Percentiles rank a stretch among this genome's conserved stretches.
These are phyloP conservation scores for Darevskia mixta DNA, from an alignment of 2,797 vertebrate species.

Conservation along the genomic window DNA sequence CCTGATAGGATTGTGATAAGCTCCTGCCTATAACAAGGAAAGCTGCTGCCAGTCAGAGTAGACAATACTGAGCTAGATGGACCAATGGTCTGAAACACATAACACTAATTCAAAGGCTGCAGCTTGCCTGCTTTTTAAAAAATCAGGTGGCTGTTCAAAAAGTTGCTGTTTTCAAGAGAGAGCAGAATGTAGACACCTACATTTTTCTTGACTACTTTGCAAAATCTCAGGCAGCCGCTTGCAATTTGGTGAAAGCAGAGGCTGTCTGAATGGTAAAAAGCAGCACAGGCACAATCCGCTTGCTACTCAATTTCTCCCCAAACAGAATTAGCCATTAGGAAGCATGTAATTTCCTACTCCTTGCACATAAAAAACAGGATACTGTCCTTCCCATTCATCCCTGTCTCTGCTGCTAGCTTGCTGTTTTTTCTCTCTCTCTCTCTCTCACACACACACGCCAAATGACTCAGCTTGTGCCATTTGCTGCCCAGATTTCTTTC, in stretches of 20 bases:
- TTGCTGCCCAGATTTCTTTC: not conserved
- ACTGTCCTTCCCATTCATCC: conserved; percentile 2
- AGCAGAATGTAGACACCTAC: fast-evolving
- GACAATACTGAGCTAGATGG: no score
- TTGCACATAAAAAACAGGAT: conserved; percentile 11
- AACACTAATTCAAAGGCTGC: no score
- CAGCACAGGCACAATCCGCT: not conserved
- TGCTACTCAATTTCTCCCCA: conserved; percentile 31
- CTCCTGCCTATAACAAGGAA: no score
- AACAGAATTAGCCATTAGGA: conserved; percentile 28
- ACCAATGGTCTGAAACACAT: no score
- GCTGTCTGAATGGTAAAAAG: not conserved
- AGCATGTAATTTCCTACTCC: conserved; percentile 48
- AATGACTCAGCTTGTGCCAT: not conserved
- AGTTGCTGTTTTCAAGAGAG: not conserved
- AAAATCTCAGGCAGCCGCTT: fast-evolving
- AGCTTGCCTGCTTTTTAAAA: no score
- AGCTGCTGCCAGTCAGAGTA: no score
- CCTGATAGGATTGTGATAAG: no score
- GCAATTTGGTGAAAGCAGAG: not conserved
- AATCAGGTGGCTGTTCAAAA: no score
- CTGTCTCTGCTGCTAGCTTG: conserved; percentile 9
- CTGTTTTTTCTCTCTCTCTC: not conserved
- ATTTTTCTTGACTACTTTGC: not conserved
- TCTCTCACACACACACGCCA: not conserved